These are phyloP conservation scores for Etheostoma perlongum DNA, from an alignment of 2,797 vertebrate genomes.

Conservation along the genomic window DNA sequence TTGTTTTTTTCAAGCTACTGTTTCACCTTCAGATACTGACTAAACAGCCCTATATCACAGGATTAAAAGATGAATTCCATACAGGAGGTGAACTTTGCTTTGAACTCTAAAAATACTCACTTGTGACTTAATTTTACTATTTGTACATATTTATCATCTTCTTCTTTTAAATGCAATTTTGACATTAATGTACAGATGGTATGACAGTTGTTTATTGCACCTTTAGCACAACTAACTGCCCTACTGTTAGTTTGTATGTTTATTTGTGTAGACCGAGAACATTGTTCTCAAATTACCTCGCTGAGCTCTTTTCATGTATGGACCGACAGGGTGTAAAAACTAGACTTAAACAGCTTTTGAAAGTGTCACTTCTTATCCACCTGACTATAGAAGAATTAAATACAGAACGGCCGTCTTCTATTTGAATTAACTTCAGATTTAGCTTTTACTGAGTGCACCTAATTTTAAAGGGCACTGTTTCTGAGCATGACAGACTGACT, in stretches of 20 bases:
- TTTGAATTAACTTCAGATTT: constrained; percentile 59
- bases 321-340: constrained; percentile 53
- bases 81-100: constrained; percentile 20
- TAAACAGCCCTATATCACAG: constrained; percentile 16
- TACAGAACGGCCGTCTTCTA: constrained; percentile 25
- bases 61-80: constrained; percentile 32
- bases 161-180: constrained; percentile 6
- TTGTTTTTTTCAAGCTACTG: constrained; percentile 21
- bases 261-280: constrained; percentile 49
- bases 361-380: constrained; percentile 50
- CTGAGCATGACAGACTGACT: constrained; percentile 29
- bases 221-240: constrained; percentile 39
- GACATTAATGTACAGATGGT: constrained; percentile 13
- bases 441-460: constrained; percentile 29
- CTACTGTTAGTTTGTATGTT: constrained; percentile 39
- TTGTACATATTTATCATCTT: constrained; percentile 14
- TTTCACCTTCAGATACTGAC: constrained; percentile 13
- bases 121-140: constrained; percentile 15
- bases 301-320: constrained; percentile 41
- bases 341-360: constrained; percentile 53
- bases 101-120: constrained; percentile 50
- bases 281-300: constrained; percentile 46
- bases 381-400: constrained; percentile 44
- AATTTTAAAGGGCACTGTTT: constrained; percentile 41
- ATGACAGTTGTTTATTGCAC: constrained; percentile 60